Percentiles rank a stretch among this genome's conserved stretches.
These are phyloP conservation scores for Lacanobia wlatinum DNA, from an alignment of 2,888 invertebrate genomes.

Conservation along the genomic window DNA sequence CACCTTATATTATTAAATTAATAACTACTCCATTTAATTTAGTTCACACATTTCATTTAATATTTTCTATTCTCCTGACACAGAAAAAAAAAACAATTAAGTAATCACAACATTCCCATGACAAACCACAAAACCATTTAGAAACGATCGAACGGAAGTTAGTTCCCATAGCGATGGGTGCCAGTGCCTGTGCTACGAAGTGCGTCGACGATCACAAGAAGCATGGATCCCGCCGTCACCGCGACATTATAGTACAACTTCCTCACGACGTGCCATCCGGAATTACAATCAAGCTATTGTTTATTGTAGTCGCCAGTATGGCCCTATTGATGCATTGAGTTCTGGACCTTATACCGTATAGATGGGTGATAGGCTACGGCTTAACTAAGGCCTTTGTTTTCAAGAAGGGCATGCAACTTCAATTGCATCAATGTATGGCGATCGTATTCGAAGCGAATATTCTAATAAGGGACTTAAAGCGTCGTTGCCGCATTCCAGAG, in stretches of 20 bases:
- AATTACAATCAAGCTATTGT: slow-evolving; percentile 83
- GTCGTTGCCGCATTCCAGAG: slow-evolving; percentile 34
- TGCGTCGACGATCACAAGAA: slow-evolving; percentile 55
- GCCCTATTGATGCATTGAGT: slow-evolving; percentile 62
- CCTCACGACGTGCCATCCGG: slow-evolving; percentile 77
- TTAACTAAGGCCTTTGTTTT: slow-evolving; percentile 49
- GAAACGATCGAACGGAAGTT: slow-evolving; percentile 56
- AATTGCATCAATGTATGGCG: slow-evolving; percentile 9
- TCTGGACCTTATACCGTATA: slow-evolving; percentile 63
- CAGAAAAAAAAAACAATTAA: slow-evolving; percentile 5
- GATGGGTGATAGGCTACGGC: slow-evolving; percentile 55
- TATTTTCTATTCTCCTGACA: background rate
- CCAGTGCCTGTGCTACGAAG: slow-evolving; percentile 32
- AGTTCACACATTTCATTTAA: background rate
- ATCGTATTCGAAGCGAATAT: slow-evolving; percentile 34
- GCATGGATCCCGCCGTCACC: slow-evolving; percentile 61
- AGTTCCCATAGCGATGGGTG: slow-evolving; percentile 51
- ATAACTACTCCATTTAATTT: no score
- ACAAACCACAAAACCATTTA: slow-evolving; percentile 26
- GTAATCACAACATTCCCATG: slow-evolving; percentile 35
- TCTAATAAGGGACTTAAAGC: slow-evolving; percentile 27
- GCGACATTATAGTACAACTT: slow-evolving; percentile 79
- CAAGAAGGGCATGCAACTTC: slow-evolving; percentile 39
- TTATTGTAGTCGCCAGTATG: slow-evolving; percentile 65
- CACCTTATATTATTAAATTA: no score